These are phyloP conservation scores for Drosophila ezoana DNA, from an alignment of 2,888 invertebrate genomes.

Conservation along the genomic window DNA sequence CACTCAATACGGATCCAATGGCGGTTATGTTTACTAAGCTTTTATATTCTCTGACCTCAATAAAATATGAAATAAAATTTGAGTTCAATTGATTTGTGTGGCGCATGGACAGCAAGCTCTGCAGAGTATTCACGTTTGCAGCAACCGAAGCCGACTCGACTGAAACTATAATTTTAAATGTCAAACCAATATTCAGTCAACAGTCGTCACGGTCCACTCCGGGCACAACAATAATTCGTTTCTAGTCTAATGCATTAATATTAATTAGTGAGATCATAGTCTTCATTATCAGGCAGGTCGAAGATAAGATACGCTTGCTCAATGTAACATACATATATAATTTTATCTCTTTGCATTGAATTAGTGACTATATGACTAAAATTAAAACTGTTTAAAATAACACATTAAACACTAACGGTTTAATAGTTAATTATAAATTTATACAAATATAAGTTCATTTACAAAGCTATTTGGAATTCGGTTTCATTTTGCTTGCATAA, in stretches of 20 bases:
- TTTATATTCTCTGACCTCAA: not conserved
- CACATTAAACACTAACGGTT: too few species aligned
- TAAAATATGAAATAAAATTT: slow-evolving; percentile 6
- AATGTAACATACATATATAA: not conserved
- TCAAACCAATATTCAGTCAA: slow-evolving; percentile 14
- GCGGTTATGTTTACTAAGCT: slow-evolving; percentile 81
- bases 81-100: not conserved
- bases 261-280: slow-evolving; percentile 7
- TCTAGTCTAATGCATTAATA: slow-evolving; percentile 1
- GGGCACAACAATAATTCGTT: slow-evolving; percentile 4
- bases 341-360: too few species aligned
- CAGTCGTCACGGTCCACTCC: slow-evolving; percentile 9
- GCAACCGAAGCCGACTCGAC: not conserved
- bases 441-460: too few species aligned
- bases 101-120: not conserved
- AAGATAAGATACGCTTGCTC: slow-evolving; percentile 7
- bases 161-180: slow-evolving; percentile 13
- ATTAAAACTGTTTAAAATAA: too few species aligned
- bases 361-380: too few species aligned
- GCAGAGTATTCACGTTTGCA: not conserved
- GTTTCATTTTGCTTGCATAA: too few species aligned
- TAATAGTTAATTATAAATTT: too few species aligned
- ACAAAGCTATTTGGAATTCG: too few species aligned
- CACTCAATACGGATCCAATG: slow-evolving; percentile 82
- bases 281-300: not conserved